These are phyloP conservation scores for Tyria jacobaeae DNA, from an alignment of 2,888 invertebrate genomes.

Conservation along the genomic window DNA sequence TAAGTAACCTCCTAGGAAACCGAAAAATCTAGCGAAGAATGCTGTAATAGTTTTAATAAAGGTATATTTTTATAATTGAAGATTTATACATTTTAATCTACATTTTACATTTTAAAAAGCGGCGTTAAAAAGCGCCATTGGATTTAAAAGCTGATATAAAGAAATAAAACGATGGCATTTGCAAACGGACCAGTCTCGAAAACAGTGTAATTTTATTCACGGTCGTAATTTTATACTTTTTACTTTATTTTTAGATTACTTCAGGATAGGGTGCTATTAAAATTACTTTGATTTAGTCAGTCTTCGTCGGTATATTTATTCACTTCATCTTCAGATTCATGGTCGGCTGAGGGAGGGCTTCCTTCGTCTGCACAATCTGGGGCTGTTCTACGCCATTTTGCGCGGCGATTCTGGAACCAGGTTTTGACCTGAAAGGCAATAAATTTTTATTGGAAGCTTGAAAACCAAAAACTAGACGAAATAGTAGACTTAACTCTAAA, in stretches of 20 bases:
- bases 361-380: constrained; percentile 80
- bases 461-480: no score
- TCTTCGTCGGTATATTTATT: constrained; percentile 64
- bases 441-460: not conserved
- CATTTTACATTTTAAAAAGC: no score
- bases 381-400: constrained; percentile 90
- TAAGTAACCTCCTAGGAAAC: no score
- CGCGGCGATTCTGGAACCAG: constrained; percentile 93
- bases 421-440: constrained; percentile 88
- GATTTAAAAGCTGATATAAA: not conserved
- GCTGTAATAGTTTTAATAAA: no score
- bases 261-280: not conserved
- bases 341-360: constrained; percentile 72
- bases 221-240: not conserved
- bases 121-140: no score
- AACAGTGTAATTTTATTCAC: constrained; percentile 10
- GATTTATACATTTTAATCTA: no score
- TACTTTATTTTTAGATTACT: not conserved
- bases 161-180: constrained; percentile 8
- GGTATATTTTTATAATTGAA: no score
- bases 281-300: not conserved
- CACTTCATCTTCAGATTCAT: constrained; percentile 73
- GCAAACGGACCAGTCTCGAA: not conserved
- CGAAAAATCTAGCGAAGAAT: no score
- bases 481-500: not conserved